Percentiles rank a stretch among this genome's conserved stretches.
Evolutionary conservation across 2,888 invertebrate species (phyloP).

Genomic region (Dinocampus coccinellae): DNA sequence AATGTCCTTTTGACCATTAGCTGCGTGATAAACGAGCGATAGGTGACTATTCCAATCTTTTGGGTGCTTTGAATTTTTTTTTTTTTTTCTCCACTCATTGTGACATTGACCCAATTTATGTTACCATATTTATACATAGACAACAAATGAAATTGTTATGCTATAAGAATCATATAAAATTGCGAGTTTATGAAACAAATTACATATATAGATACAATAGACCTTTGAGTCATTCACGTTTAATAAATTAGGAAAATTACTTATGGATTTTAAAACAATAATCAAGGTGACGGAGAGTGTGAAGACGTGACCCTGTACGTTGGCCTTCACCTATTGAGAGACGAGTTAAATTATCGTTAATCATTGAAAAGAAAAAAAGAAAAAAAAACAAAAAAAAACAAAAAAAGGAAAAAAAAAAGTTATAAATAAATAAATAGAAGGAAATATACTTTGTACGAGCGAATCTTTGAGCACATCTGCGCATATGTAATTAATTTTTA

Average conservation of each 20-base stretch:
- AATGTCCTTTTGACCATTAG: background rate
- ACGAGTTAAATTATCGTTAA: conserved; percentile 19
- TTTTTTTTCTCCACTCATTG: background rate
- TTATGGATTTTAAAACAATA: conserved; percentile 24
- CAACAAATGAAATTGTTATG: conserved; percentile 1
- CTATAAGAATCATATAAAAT: background rate
- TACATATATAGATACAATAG: conserved; percentile 8
- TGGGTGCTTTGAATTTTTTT: background rate
- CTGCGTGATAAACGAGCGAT: background rate
- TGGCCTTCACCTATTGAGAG: conserved; percentile 23
- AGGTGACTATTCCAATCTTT: background rate
- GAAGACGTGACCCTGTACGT: background rate
- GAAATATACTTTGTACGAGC: too few relatives aligned
- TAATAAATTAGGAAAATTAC: conserved; percentile 17
- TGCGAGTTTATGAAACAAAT: background rate
- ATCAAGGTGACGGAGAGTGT: conserved; percentile 9
- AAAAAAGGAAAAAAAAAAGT: too few relatives aligned
- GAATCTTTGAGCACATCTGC: background rate
- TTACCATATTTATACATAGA: background rate
- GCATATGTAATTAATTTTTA: background rate
- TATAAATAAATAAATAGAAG: too few relatives aligned
- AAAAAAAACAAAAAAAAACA: too few relatives aligned
- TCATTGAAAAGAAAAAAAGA: background rate
- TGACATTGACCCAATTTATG: conserved; percentile 21
- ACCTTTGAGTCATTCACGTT: conserved; percentile 6